Evolutionary conservation across 2,888 invertebrate genomes (phyloP).

Genomic region (Nephrotoma appendiculata): DNA sequence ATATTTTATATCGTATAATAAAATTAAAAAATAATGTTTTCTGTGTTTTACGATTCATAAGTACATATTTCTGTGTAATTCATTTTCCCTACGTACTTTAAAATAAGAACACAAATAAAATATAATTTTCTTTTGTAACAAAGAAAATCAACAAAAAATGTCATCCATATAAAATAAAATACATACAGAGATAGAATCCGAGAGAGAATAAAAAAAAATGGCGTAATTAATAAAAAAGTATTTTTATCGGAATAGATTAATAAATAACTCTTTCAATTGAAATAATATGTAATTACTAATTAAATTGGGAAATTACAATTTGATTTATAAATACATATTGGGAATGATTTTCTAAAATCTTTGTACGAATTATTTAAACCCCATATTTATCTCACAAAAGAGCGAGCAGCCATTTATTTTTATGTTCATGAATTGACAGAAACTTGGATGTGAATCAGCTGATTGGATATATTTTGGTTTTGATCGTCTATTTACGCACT

Average conservation of each 20-base stretch:
- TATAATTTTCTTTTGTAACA: background rate
- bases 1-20: background rate
- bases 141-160: background rate
- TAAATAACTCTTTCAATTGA: background rate
- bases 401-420: background rate
- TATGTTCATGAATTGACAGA: slow-evolving; percentile 15
- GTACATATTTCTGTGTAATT: background rate
- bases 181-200: background rate
- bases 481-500: slow-evolving; percentile 14
- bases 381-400: background rate
- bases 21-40: background rate
- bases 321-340: background rate
- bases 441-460: slow-evolving; percentile 19
- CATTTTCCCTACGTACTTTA: background rate
- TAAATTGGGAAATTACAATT: background rate
- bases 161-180: background rate
- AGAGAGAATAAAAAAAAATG: background rate
- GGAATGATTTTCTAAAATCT: background rate
- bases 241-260: background rate
- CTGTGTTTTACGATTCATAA: background rate
- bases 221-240: background rate
- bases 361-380: background rate
- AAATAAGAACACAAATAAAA: background rate
- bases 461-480: slow-evolving; percentile 13
- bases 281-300: background rate